Evolutionary conservation across 1,140 invertebrate species (phyloP), one percentile per base, ranked within the genome.

Genomic region (Aradophagus sp.): DNA sequence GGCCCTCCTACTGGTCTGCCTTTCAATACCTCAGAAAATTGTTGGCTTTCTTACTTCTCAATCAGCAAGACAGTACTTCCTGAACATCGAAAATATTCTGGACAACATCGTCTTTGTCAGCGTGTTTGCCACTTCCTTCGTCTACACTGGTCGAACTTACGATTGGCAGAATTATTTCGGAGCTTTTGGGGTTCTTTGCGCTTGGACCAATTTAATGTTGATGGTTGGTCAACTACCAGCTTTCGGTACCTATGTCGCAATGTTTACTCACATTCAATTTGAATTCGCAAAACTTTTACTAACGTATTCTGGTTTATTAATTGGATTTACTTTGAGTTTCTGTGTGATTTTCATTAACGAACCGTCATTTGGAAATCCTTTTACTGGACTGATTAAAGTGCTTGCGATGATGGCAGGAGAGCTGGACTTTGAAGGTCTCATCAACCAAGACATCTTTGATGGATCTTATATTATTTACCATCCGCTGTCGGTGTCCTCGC

Each of bases 321-420:
- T 90, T 23, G 90, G 89, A 2, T 91, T 91, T 65, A 88, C 89
- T 0, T 87, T 91, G 27, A 90, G 89, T 50, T 90, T 91, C 58
- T 89, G 88, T 59, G 89, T 91, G 0, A 87, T 90, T n/a, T 90
- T 90, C 68, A 87, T 88, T 5, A 84, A 88, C 12, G 86, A 89
- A 55, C 87, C 88, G 26, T 88, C 89, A 48, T 90, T 91, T 75
- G 86, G 86, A 0, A 88, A 89, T 80, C 86, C 88, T 4, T 79
- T 89, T 20, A 87, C 87, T 52, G 86, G 86, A 0, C 83, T 90
- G 6, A 89, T 91, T 8, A 90, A 89, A 76, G 89, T 89, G 0
- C 67, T 91, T 6, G 89, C 90, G 0, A 91, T 91, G 89, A 91
- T 91, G 90, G 89, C 90, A 1, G 90, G 90, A 0, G 90, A 91